These are phyloP conservation scores for Daboia siamensis DNA, from an alignment of 2,113 vertebrate species.

Conservation along the genomic window DNA sequence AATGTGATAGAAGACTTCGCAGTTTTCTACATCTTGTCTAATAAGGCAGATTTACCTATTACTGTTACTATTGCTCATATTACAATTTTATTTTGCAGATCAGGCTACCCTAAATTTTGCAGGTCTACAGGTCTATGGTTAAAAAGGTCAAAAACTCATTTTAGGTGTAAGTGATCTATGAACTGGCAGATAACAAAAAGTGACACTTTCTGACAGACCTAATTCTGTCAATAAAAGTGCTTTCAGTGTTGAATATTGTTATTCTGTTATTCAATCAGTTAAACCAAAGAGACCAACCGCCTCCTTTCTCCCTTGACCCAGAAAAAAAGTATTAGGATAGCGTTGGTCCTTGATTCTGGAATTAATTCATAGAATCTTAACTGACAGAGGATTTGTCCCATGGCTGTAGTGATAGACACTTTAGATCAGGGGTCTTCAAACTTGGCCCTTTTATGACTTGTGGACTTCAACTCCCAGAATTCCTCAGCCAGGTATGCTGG, in stretches of 20 bases:
- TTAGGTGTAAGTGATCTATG: not conserved
- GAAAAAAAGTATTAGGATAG: not conserved
- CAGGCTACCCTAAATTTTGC: too few species aligned
- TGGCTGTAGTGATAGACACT: not conserved
- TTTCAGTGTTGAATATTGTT: not conserved
- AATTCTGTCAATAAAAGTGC: not conserved
- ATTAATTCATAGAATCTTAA: not conserved
- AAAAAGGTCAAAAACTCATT: not conserved
- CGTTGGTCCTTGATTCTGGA: not conserved
- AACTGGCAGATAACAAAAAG: not conserved
- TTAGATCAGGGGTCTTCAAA: too few species aligned
- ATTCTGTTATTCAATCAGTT: not conserved
- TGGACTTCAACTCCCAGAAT: too few species aligned
- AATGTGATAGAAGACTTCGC: not conserved
- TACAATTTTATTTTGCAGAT: not conserved
- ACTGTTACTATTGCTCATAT: not conserved
- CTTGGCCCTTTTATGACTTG: too few species aligned
- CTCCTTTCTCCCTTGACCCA: not conserved
- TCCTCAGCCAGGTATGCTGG: too few species aligned
- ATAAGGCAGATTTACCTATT: not conserved
- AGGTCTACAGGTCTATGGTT: not conserved
- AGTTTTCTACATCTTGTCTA: not conserved
- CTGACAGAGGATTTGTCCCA: not conserved
- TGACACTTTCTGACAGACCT: not conserved
- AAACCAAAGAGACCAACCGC: not conserved